Evolutionary conservation across 2,113 vertebrate genomes (phyloP).

Genomic region (Atractosteus spatula): DNA sequence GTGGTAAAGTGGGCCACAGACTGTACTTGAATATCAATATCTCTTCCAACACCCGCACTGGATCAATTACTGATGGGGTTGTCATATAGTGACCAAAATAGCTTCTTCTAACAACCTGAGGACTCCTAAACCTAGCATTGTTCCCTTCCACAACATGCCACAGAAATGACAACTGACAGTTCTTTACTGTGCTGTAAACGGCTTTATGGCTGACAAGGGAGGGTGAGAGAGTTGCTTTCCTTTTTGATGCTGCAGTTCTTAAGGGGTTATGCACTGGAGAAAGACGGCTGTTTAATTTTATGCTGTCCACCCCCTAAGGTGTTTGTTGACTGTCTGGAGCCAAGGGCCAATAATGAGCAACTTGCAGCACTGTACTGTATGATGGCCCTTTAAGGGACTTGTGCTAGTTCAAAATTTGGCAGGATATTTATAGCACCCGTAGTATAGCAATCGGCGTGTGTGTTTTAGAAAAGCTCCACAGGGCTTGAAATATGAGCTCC

Average conservation of each 20-base stretch:
- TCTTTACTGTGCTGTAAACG: slow-evolving; percentile 64
- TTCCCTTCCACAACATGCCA: slow-evolving; percentile 42
- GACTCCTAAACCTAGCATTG: slow-evolving; percentile 41
- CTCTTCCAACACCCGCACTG: slow-evolving; percentile 2
- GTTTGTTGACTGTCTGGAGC: background rate
- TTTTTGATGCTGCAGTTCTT: slow-evolving; percentile 10
- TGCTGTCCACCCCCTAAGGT: background rate
- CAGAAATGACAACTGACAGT: slow-evolving; percentile 55
- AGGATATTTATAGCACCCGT: background rate
- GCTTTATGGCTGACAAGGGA: slow-evolving; percentile 47
- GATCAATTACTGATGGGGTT: slow-evolving; percentile 11
- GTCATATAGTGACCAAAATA: slow-evolving; percentile 24
- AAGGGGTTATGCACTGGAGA: background rate
- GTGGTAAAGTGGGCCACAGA: background rate
- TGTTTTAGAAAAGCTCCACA: background rate
- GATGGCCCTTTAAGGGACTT: background rate
- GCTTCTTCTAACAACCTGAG: slow-evolving; percentile 35
- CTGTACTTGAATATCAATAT: slow-evolving; percentile 17
- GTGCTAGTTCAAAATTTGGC: background rate
- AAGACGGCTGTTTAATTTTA: background rate
- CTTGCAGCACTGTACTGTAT: background rate
- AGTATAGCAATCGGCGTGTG: background rate
- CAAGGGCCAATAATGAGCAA: background rate
- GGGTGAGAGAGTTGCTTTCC: slow-evolving; percentile 28
- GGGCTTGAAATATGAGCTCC: slow-evolving; percentile 1